Base-by-base conservation (phyloP, 2,113 vertebrate species). In the Phoenicopterus ruber region DNA sequence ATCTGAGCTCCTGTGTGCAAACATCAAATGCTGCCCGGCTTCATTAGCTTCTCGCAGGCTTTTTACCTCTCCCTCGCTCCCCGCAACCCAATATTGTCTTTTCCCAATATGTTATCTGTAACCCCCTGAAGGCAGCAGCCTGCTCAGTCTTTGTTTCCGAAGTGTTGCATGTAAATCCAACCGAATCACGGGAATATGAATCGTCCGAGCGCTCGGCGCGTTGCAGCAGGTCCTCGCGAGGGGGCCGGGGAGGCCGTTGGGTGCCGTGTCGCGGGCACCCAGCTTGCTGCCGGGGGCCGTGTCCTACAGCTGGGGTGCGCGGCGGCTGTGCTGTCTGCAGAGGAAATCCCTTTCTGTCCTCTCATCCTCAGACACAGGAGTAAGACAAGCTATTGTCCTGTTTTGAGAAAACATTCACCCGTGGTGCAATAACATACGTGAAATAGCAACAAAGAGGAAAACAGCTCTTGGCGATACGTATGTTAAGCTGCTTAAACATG, bases 141-240 rank as follows among this genome's bases (percentile, higher is more conserved):
- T 40, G 63, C 69, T 70, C 72, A 3, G 57, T 28, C 76, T 73
- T 61, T 82, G 73, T 85, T 89, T 66, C 58, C 4, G 0, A 8
- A 58, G 58, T 1, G 22, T 40, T 13, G 11, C 14, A 0, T 38
- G 63, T 40, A 38, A 62, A 62, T 74, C 15, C 62, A 65, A 1
- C 63, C 88, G 7, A 4, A 12, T 32, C 44, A 5, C 7, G 9
- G 2, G 25, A 2, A 0, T 0, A 0, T 10, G 52, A 16, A 0
- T 15, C 1, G 4, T 14, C 42, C 4, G 4, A 50, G 59, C 5
- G 15, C 16, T 20, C 2, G 3, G 55, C 2, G 91, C 52, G 29
- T 54, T 8, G 1, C 12, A 10, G 24, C 38, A 25, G 58, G 50
- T 28, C 5, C n/a, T 4, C 3, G 13, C 3, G 17, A 63, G 59